Percentiles rank a stretch among this genome's conserved stretches.
These are phyloP conservation scores for Oscheius onirici DNA, from an alignment of 2,888 invertebrate genomes.

Conservation along the genomic window DNA sequence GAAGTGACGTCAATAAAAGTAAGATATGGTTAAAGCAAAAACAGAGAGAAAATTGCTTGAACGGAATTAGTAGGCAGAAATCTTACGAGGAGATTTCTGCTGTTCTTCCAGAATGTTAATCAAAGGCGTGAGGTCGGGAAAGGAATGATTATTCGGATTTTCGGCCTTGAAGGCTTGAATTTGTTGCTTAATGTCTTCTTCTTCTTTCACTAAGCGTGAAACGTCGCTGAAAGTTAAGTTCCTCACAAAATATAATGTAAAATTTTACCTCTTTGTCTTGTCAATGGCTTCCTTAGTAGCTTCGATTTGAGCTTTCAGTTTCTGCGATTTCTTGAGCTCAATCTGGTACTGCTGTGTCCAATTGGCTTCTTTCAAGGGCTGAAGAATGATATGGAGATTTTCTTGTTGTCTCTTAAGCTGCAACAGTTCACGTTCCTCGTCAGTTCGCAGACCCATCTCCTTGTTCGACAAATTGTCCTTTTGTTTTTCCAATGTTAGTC, in stretches of 20 bases:
- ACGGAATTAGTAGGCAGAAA: conserved; percentile 1
- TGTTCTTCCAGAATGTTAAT: neutral
- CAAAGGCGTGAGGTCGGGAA: neutral
- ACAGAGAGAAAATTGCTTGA: neutral
- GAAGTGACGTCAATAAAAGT: conserved; percentile 29
- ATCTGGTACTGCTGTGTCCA: conserved; percentile 53
- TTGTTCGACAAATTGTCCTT: conserved; percentile 37
- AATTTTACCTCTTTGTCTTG: conserved; percentile 41
- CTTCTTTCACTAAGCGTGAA: conserved; percentile 35
- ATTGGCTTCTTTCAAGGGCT: conserved; percentile 46
- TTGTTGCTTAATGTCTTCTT: conserved; percentile 38
- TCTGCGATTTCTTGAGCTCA: conserved; percentile 50
- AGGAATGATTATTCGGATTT: conserved; percentile 5
- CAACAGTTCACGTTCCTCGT: conserved; percentile 46
- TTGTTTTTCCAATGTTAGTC: conserved; percentile 38
- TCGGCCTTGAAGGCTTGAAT: conserved; percentile 36
- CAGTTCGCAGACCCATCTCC: conserved; percentile 40
- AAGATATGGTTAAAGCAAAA: conserved; percentile 26
- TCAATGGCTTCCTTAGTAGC: conserved; percentile 50
- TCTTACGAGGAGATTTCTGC: conserved; percentile 18
- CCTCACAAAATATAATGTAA: neutral
- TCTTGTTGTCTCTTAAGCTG: conserved; percentile 55
- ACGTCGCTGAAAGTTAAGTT: conserved; percentile 42
- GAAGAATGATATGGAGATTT: conserved; percentile 48
- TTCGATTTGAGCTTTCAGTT: conserved; percentile 51